Evolutionary conservation across 2,797 vertebrate genomes (phyloP).

Genomic region (Gambusia yucatana): DNA sequence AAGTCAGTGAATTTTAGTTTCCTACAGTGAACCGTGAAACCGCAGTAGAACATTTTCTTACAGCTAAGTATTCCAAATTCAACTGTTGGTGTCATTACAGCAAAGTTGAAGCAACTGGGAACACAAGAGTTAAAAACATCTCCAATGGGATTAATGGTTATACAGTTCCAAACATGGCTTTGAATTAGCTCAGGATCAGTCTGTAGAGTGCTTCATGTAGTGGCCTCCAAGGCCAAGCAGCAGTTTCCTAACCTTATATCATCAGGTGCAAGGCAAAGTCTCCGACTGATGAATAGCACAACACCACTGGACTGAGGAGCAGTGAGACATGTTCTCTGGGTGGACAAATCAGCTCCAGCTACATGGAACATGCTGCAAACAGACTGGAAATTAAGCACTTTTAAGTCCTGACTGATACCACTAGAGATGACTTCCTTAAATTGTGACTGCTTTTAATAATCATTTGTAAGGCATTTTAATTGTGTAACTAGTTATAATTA

Average conservation of each 20-base stretch:
- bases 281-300: background rate
- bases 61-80: background rate
- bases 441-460: no score
- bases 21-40: background rate
- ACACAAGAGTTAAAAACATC: background rate
- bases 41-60: background rate
- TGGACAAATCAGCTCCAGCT: background rate
- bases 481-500: no score
- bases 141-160: background rate
- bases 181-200: background rate
- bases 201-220: background rate
- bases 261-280: background rate
- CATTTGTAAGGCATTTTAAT: no score
- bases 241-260: background rate
- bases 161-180: background rate
- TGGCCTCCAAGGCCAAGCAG: background rate
- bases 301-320: background rate
- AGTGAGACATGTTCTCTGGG: background rate
- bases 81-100: background rate
- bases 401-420: no score
- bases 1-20: background rate
- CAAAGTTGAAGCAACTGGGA: background rate
- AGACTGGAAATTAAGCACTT: no score
- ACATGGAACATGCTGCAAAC: no score
- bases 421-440: no score